Conservation (phyloP, 2,113 vertebrate genomes). For the Clarias gariepinus region DNA sequence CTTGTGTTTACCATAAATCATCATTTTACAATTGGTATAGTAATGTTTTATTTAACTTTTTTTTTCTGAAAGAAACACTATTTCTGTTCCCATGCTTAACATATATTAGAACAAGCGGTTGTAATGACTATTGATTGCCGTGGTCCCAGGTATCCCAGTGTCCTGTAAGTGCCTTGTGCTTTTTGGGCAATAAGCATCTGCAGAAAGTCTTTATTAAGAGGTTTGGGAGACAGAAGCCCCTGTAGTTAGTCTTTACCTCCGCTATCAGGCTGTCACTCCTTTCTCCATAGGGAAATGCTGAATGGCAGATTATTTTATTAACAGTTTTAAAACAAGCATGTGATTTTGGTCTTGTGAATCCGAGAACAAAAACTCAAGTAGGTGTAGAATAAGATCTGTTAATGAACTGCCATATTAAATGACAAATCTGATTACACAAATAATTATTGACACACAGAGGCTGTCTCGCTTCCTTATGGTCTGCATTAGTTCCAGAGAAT, state of each 20-base stretch:
- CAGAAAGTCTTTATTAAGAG: not conserved
- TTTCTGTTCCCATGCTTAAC: not conserved
- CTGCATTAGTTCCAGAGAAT: constrained; percentile 40
- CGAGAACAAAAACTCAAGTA: not conserved
- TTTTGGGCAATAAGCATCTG: not conserved
- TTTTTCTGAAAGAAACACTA: not conserved
- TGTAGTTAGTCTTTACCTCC: not conserved
- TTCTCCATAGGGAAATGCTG: not conserved
- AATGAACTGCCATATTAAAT: not conserved
- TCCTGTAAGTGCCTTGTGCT: not conserved
- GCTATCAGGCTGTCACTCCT: not conserved
- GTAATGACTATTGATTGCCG: not conserved
- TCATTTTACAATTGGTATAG: not conserved
- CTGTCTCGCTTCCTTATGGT: not conserved
- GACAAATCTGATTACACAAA: not conserved
- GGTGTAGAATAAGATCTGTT: not conserved
- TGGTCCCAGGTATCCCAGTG: not conserved
- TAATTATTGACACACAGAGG: not conserved
- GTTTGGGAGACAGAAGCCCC: not conserved
- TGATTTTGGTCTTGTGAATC: not conserved
- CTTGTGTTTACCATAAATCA: not conserved
- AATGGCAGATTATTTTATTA: not conserved
- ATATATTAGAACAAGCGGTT: not conserved
- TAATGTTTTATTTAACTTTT: not conserved
- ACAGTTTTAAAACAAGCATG: not conserved